These are phyloP conservation scores for Manis crassicaudata DNA, from an alignment of 2,797 vertebrate species.

Conservation along the genomic window DNA sequence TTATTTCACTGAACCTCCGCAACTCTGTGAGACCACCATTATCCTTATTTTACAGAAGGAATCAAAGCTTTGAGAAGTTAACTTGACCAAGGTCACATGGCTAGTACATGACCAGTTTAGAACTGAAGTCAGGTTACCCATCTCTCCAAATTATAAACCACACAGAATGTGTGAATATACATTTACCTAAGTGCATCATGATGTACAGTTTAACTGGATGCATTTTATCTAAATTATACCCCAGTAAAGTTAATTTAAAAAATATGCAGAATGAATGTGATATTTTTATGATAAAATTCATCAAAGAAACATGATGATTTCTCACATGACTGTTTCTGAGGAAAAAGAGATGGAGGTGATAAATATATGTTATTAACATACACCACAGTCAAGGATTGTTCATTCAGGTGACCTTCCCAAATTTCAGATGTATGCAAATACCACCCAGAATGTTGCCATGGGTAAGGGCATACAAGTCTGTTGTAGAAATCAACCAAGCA, in stretches of 20 bases:
- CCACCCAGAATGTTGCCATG: not conserved
- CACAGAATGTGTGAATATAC: not conserved
- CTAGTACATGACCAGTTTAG: not conserved
- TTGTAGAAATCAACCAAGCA: not conserved
- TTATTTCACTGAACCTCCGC: slow-evolving; percentile 27
- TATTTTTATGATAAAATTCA: not conserved
- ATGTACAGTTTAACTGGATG: not conserved
- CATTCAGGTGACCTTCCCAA: slow-evolving; percentile 7
- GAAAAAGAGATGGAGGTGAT: slow-evolving; percentile 1
- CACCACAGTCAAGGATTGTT: not conserved
- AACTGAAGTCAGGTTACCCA: not conserved
- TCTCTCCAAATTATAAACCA: slow-evolving; percentile 23
- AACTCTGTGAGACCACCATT: not conserved
- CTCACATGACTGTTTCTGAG: not conserved
- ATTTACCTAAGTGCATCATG: not conserved
- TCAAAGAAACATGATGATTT: slow-evolving; percentile 34
- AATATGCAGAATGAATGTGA: not conserved
- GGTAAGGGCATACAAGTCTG: not conserved
- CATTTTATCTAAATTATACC: slow-evolving; percentile 25
- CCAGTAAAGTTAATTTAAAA: not conserved
- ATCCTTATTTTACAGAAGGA: not conserved
- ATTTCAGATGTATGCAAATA: not conserved
- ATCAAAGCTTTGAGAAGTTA: not conserved
- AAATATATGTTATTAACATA: not conserved
- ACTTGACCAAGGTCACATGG: not conserved